A percentile compares a stretch with the other conserved stretches of the same genome.
phyloP scores from a whole-genome alignment of 2,888 invertebrate species.

The Dryobotodes eremita region DNA sequence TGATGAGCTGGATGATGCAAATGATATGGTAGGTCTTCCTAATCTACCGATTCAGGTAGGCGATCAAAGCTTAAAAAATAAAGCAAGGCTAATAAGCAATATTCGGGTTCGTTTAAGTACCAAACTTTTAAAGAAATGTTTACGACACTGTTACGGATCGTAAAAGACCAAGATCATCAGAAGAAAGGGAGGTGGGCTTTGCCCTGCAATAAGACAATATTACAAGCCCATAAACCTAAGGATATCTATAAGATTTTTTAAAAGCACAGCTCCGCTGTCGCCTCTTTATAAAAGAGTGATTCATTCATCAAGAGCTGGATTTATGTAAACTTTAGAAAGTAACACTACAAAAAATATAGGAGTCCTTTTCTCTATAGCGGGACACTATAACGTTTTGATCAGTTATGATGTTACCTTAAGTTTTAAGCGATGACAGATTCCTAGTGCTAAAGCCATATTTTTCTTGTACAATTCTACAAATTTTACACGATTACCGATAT shows the following conservation, averaged over 20 bases:
- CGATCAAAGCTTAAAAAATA: neutral
- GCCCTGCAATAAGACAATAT: no score
- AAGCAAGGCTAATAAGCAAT: neutral
- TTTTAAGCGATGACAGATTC: neutral
- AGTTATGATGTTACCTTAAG: neutral
- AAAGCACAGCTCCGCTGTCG: no score
- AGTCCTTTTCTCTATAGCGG: neutral
- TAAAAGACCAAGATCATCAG: neutral
- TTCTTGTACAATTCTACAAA: neutral
- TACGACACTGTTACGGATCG: neutral
- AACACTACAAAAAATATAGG: neutral
- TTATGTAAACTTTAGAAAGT: neutral
- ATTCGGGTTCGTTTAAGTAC: neutral
- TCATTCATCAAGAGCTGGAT: neutral
- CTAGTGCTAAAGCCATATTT: neutral
- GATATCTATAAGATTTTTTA: no score
- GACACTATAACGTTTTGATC: neutral
- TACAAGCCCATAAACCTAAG: no score
- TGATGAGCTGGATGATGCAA: constrained; percentile 27
- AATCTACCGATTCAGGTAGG: neutral
- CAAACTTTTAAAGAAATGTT: neutral
- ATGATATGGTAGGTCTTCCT: neutral
- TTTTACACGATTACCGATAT: neutral
- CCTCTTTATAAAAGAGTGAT: neutral
- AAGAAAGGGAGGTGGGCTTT: neutral